Evolutionary conservation across 2,888 invertebrate genomes (phyloP).

Genomic region (Cryptus viduatorius): DNA sequence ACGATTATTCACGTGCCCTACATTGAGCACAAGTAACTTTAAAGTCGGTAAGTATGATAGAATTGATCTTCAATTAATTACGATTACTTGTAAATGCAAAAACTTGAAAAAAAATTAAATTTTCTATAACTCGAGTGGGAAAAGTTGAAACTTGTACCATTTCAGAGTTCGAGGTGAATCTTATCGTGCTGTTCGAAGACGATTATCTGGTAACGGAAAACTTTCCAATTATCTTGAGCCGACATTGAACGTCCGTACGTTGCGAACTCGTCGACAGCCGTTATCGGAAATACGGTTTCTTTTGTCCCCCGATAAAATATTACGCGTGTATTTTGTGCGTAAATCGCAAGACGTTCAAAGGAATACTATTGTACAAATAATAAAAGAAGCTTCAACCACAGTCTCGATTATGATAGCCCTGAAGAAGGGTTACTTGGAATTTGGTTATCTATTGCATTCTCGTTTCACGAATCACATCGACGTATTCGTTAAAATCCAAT

Average conservation of each 20-base stretch:
- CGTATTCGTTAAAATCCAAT: conserved; percentile 78
- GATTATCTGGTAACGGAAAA: conserved; percentile 98
- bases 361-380: conserved; percentile 28
- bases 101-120: no score
- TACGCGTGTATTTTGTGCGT: conserved; percentile 7
- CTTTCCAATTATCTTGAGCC: conserved; percentile 91
- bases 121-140: background rate
- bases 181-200: conserved; percentile 96
- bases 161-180: conserved; percentile 97
- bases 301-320: conserved; percentile 18
- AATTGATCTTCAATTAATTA: background rate
- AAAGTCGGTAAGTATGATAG: conserved; percentile 92
- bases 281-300: conserved; percentile 13
- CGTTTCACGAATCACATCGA: conserved; percentile 4
- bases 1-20: conserved; percentile 97
- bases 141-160: conserved; percentile 75
- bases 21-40: conserved; percentile 95
- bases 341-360: conserved; percentile 5
- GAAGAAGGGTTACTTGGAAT: conserved; percentile 28
- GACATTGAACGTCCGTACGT: conserved; percentile 82
- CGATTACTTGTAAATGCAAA: conserved; percentile 3
- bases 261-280: background rate
- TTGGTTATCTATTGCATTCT: conserved; percentile 20
- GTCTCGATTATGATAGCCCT: conserved; percentile 26
- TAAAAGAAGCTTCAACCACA: conserved; percentile 13